These are phyloP conservation scores for Scopus umbretta DNA, from an alignment of 2,113 vertebrate species.

Conservation along the genomic window DNA sequence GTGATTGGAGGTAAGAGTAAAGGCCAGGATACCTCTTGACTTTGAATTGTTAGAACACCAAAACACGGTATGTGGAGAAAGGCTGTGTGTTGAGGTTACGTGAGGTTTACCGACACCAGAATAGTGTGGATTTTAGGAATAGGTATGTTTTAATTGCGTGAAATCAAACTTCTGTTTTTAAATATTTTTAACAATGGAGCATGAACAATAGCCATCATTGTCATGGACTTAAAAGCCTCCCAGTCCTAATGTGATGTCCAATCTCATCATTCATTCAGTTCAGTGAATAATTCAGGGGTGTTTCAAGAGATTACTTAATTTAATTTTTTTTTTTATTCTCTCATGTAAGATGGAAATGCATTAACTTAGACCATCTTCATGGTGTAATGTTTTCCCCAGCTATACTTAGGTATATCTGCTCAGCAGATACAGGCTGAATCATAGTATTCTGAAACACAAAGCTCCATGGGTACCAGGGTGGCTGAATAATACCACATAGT, in stretches of 20 bases:
- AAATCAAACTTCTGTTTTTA: not conserved
- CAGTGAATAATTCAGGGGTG: not conserved
- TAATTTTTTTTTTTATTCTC: not conserved
- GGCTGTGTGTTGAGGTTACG: not conserved
- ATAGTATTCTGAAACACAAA: not conserved
- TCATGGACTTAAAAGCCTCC: not conserved
- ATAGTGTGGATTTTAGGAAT: not conserved
- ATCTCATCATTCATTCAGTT: not conserved
- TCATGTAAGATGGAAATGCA: not conserved
- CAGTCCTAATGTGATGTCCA: not conserved
- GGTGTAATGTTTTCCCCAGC: not conserved
- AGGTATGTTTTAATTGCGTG: not conserved
- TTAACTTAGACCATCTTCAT: not conserved
- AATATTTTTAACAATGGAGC: not conserved
- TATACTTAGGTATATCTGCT: not conserved
- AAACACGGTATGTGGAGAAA: not conserved
- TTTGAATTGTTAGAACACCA: not conserved
- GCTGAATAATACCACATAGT: not conserved
- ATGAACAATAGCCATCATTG: not conserved
- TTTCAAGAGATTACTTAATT: not conserved
- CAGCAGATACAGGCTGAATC: not conserved
- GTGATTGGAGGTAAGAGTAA: not conserved
- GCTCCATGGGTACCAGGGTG: not conserved
- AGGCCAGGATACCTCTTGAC: not conserved
- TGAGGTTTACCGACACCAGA: not conserved